Base-by-base conservation (phyloP, 2,797 vertebrate genomes). In the Cryptoprocta ferox region DNA sequence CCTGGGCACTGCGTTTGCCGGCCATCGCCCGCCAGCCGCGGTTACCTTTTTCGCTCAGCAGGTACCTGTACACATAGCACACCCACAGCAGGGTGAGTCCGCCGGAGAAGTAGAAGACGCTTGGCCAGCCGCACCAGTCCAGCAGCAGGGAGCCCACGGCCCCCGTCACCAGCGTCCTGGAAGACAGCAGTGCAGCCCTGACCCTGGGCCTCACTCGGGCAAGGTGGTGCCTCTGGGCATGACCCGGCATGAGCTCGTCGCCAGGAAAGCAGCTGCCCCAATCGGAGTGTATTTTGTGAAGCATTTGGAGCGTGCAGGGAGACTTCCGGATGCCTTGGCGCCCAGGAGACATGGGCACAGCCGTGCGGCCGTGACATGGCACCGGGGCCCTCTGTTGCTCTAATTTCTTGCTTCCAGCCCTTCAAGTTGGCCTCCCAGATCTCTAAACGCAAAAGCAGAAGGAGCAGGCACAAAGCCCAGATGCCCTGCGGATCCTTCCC, bases 101-200 rank as follows among this genome's bases (percentile, higher is more conserved):
- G 0, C 99, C 99, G 0, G 99, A 99, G 97, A 99, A 98, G 66
- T 99, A 99, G 98, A 99, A 99, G 94, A 99, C 99, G 0, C 99
- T 99, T 97, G 99, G 99, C 99, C 99, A 99, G 97, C 99, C 99
- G 0, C 99, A 99, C 98, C 99, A 97, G 24, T 99, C 99, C 98
- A 99, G 98, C 98, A 99, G 99, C 90, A 99, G 98, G 37, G 99
- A 99, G 65, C 99, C 99, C 10, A 99, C 98, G 0, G 99, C 99
- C 3, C 99, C 99, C 0, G 99, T 99, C 98, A 99, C 98, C 98
- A 99, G 98, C 0, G 99, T 99, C 96, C 99, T 99, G 96, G 68
- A 97, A 96, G 18, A 96, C 79, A 15, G 94, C 95, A 16, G 12
- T 0, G 1, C 19, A 45, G 8, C 82, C 21, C 0, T 66, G 73